Percentiles rank a stretch among this genome's conserved stretches.
Conservation (phyloP, 2,113 vertebrate species). For the Struthio camelus region DNA sequence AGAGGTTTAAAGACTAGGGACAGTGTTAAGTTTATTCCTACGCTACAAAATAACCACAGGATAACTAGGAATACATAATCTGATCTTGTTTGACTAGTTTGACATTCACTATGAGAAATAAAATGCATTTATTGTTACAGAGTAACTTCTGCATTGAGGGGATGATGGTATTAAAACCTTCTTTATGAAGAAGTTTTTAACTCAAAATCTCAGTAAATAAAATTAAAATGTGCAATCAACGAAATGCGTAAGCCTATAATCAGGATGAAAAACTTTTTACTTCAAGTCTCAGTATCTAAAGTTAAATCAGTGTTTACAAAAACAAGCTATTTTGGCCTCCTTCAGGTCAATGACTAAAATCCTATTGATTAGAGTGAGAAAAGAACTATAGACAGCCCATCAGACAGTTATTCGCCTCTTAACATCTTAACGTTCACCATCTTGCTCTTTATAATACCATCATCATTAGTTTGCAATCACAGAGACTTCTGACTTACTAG, state of each 20-base stretch:
- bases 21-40: not conserved
- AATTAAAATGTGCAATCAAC: not conserved
- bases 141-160: not conserved
- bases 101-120: not conserved
- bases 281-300: not conserved
- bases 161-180: not conserved
- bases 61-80: not conserved
- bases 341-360: not conserved
- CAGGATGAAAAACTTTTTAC: not conserved
- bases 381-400: not conserved
- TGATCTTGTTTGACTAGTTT: not conserved
- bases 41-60: not conserved
- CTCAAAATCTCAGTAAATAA: not conserved
- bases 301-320: not conserved
- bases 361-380: not conserved
- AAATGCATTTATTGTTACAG: not conserved
- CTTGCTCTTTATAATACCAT: not conserved
- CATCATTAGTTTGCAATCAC: not conserved
- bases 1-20: not conserved
- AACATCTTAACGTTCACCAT: not conserved
- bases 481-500: not conserved
- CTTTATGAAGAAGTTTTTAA: not conserved
- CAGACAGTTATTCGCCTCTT: not conserved
- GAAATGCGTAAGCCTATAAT: not conserved
- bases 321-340: not conserved